Evolutionary conservation across 2,113 vertebrate genomes (phyloP).

Genomic region (Motacilla tschutschensis): DNA sequence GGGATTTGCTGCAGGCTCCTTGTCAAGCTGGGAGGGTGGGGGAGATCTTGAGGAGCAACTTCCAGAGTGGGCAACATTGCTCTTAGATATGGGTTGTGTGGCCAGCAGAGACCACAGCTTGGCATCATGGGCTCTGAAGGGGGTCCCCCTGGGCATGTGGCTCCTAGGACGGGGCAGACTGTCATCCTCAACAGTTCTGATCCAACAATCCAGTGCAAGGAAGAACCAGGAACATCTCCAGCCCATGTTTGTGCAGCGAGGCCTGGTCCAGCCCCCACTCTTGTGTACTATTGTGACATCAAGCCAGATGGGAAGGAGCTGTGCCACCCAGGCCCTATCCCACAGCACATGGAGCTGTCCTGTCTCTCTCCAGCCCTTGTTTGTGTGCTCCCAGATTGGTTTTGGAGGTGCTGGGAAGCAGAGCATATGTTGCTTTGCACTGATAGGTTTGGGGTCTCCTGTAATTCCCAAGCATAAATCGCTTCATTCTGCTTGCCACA

Average conservation of each 20-base stretch:
- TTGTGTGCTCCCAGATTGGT: background rate
- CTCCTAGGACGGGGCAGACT: background rate
- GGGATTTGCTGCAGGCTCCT: background rate
- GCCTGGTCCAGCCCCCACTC: background rate
- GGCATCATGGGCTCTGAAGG: background rate
- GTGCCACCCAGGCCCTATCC: background rate
- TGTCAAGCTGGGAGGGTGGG: rapidly evolving
- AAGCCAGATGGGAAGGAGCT: background rate
- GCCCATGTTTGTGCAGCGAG: background rate
- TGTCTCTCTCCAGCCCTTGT: background rate
- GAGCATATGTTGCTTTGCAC: background rate
- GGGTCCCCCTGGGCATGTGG: rapidly evolving
- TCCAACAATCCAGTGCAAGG: background rate
- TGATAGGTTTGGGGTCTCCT: background rate
- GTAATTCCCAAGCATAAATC: background rate
- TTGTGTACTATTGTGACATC: rapidly evolving
- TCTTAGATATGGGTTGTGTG: background rate
- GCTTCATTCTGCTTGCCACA: background rate
- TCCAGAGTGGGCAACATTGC: background rate
- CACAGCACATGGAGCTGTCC: background rate
- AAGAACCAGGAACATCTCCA: background rate
- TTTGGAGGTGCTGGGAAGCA: background rate
- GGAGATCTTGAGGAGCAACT: background rate
- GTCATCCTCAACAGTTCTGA: background rate
- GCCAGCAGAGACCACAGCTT: background rate